These are phyloP conservation scores for Neria commutata DNA, from an alignment of 2,888 invertebrate genomes.

Conservation along the genomic window DNA sequence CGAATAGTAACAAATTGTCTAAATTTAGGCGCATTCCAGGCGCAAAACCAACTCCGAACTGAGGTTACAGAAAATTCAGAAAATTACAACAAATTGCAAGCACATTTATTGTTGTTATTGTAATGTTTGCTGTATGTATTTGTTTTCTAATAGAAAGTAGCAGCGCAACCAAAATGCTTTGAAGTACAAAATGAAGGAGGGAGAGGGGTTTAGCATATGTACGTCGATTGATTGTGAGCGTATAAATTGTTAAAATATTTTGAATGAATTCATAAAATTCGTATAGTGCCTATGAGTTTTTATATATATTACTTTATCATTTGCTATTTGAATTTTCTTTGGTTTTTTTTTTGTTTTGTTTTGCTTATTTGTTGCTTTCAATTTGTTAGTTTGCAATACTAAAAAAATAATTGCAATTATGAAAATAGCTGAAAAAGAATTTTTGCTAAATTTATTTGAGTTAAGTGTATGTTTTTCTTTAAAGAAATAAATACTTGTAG, in stretches of 20 bases:
- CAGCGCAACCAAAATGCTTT: neutral
- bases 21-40: too few relatives aligned
- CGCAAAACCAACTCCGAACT: too few relatives aligned
- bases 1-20: too few relatives aligned
- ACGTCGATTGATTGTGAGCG: too few relatives aligned
- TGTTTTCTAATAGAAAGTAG: neutral
- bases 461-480: too few relatives aligned
- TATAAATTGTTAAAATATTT: neutral
- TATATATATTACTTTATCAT: neutral
- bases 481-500: neutral
- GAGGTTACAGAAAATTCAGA: too few relatives aligned
- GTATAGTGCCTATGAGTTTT: neutral
- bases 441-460: neutral
- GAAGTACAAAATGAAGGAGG: too few relatives aligned
- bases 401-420: conserved; percentile 38
- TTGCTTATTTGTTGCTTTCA: neutral
- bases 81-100: too few relatives aligned
- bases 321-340: conserved; percentile 3
- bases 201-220: too few relatives aligned
- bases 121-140: too few relatives aligned
- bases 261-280: neutral
- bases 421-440: conserved; percentile 31
- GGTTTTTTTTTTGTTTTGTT: conserved; percentile 5
- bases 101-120: too few relatives aligned
- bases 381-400: conserved; percentile 30